phyloP scores from a whole-genome alignment of 2,888 invertebrate species.

The Habroteleia sp. region DNA sequence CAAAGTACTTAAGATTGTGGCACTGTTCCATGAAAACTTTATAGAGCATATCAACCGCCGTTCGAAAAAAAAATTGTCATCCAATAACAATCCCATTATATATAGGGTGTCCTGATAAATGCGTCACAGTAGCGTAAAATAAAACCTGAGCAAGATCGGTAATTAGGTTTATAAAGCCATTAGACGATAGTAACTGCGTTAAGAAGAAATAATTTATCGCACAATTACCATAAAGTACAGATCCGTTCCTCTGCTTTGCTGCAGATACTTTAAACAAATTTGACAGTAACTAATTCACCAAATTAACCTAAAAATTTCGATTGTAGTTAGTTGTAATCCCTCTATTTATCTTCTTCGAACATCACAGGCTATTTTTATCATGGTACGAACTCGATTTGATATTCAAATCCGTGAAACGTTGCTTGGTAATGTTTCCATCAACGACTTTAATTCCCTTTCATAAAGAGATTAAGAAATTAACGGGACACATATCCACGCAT shows the following conservation, averaged over 20 bases:
- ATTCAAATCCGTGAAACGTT: conserved; percentile 3
- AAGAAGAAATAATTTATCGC: too few species aligned
- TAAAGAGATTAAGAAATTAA: conserved; percentile 38
- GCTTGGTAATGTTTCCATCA: neutral
- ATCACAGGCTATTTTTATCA: too few species aligned
- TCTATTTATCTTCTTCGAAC: too few species aligned
- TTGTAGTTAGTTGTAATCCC: too few species aligned
- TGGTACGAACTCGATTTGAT: neutral
- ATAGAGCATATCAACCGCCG: conserved; percentile 60
- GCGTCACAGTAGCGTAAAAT: neutral
- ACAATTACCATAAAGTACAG: too few species aligned
- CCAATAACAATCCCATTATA: conserved; percentile 43
- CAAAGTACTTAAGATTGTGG: conserved; percentile 55
- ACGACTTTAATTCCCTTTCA: neutral
- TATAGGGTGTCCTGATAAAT: conserved; percentile 23
- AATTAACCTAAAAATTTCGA: too few species aligned
- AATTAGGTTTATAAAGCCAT: too few species aligned
- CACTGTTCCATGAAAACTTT: conserved; percentile 59
- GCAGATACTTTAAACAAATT: too few species aligned
- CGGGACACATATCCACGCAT: conserved; percentile 4
- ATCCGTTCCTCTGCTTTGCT: too few species aligned
- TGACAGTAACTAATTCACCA: too few species aligned
- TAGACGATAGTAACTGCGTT: too few species aligned
- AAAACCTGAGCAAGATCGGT: neutral
- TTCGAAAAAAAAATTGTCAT: conserved; percentile 44